Evolutionary conservation across 1,140 invertebrate species (phyloP), one percentile per base, ranked within the genome.

Genomic region (Ceratina australensis): DNA sequence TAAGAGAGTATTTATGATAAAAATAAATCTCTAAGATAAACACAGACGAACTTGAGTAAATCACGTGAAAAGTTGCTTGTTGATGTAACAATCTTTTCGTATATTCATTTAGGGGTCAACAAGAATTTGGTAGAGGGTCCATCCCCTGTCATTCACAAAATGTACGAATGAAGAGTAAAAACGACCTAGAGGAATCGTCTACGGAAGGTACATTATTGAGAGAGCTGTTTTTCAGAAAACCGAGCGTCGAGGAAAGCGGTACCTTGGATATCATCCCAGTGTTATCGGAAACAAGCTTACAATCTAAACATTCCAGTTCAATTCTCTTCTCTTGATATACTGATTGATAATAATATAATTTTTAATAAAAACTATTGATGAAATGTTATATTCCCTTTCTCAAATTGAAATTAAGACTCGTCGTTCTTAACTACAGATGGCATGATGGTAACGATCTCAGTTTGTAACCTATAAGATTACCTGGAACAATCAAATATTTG

Each of bases 151-250:
- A 50, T 49, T 18, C 26, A 1, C 67, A 49, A 16, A 57, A 75
- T 68, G 47, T 47, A 52, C 77, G 57, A 24, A 67, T 80, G 18
- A 89, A 89, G 76, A 85, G 76, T 2, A 82, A 84, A 42, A 65
- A 80, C 0, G 88, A 89, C 61, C 68, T 89, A 26, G 87, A 89
- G 16, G 80, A 85, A 13, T n/a, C 71, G 8, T 78, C 81, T 5
- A 78, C 75, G 1, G 88, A 89, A 33, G 86, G 85, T 8, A 83
- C 81, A 13, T 67, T 89, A 10, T 57, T 88, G 20, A 78, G 87
- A 2, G 85, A 87, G n/a, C 49, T 89, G 16, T 88, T 88, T 74
- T 89, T 87, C 54, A 89, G 82, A 63, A 68, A 59, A 49, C 81
- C 83, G 47, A 86, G 71, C n/a, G 13, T 85, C 16, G 64, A 59